Base-by-base conservation (phyloP, 2,113 vertebrate genomes). In the Glaucomys volans region DNA sequence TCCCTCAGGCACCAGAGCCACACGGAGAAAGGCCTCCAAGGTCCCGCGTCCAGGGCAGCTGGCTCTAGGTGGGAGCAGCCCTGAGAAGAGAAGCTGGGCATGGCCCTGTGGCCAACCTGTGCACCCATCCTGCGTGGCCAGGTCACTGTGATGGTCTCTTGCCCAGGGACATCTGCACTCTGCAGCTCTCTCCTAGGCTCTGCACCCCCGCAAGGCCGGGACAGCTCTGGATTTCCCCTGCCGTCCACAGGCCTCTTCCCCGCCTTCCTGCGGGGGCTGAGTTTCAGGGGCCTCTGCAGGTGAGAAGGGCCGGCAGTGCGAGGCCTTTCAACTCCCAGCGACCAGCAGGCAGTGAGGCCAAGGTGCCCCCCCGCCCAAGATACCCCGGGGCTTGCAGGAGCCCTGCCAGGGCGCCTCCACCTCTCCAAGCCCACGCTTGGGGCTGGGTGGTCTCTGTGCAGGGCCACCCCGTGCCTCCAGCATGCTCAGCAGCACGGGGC, bases 391-490 rank as follows among this genome's bases (percentile, higher is more conserved):
- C 3, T 26, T 30, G 5, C 2, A 28, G 69, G 30, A 11, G 20
- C 89, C 50, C n/a, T 17, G 57, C 44, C 1, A 4, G 57, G 37
- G 40, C 7, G 12, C 17, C 47, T 28, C 13, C 10, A 6, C 18
- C 18, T 42, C n/a, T 22, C 3, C 67, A 0, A 30, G 5, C 13
- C 2, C 1, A 24, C 32, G 0, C 3, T 8, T 8, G 37, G 37
- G 67, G 26, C 37, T 0, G 30, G 30, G 35, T 1, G 3, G 0
- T 1, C 52, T 40, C 42, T n/a, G 20, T 0, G 26, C 28, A 35
- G 10, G 47, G 30, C 42, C 3, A 2, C 80, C 28, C 80, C 35
- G 52, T 28, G 37, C 37, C 5, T 28, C 4, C 8, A 20, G 11
- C 30, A 1, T 44, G 44, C 11, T n/a, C 26, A 37, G 59, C 26